Base-by-base conservation (phyloP, 2,113 vertebrate species). In the Phainopepla nitens region DNA sequence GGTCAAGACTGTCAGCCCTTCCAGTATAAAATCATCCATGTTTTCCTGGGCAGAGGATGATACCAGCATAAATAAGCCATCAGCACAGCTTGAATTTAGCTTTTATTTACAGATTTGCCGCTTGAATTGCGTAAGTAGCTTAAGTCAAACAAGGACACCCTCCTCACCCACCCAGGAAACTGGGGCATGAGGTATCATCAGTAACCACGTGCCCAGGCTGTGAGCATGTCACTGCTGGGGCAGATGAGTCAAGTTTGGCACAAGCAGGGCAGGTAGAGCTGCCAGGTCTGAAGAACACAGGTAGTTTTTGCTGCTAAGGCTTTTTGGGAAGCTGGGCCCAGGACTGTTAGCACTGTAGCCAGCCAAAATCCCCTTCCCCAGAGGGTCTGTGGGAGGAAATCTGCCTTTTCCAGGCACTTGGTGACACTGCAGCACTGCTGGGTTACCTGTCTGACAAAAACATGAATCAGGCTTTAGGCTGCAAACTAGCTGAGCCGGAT, bases 91-190 rank as follows among this genome's bases (percentile, higher is more conserved):
- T 82, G 45, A 95, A 82, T 82, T 66, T 24, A 65, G 28, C 21
- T 84, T 83, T 89, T 83, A 84, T 81, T 87, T 91, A 53, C 27
- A 78, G 42, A 62, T 83, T 77, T 91, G 36, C 14, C 18, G 54
- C 68, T 62, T n/a, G 19, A 91, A 89, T 82, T 84, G 56, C 7
- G 0, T 22, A 82, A 82, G 23, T 60, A 85, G 36, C 50, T 88
- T 36, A 82, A 61, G 62, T 33, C 82, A 94, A 88, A 72, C 53
- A 61, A 90, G 90, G 84, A 79, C 87, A 87, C 4, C 10, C 23
- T 80, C 54, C 65, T 89, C 62, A 82, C 73, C 61, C 61, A 21
- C 27, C 65, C 72, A 75, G 56, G 60, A 60, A 90, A 66, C 49
- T 70, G 42, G 62, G 39, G 49, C 73, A 84, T 1, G 2, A 85